Base-by-base conservation (phyloP, 2,888 invertebrate species). In the Epinotia bilunana region DNA sequence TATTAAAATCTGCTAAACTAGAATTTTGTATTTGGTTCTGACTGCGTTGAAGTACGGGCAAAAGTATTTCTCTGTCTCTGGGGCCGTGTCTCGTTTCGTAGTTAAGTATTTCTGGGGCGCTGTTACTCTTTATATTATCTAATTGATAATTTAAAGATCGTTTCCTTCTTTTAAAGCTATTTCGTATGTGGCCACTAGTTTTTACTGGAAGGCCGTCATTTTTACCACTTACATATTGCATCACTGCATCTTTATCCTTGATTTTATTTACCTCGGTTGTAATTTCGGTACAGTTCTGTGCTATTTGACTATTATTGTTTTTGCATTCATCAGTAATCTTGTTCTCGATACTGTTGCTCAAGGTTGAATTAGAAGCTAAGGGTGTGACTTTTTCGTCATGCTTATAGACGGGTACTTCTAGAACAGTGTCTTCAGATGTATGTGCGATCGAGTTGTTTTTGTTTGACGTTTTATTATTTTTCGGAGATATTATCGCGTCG, bases 171-270 rank as follows among this genome's bases (percentile, higher is more conserved):
- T 78, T 82, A 23, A 93, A 79, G 72, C 87, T 90, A 72, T 93
- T 93, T 79, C 86, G 88, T 46, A 78, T 78, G 79, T 91, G 87
- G 1, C 90, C 90, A 74, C 80, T 86, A n/a, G 82, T 71, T 82
- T 90, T 90, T 60, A 81, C 70, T 4, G 73, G 46, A 33, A 67
- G n/a, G 78, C 84, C 82, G 18, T 86, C 84, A 76, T 83, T 83
- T 69, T 87, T 86, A 79, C 90, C 91, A 73, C 88, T 87, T 33
- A 91, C 86, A 76, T 92, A 92, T 82, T 92, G 90, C 55, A 89
- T 77, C 33, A 90, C 79, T 20, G 85, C 86, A 76, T 89, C 86
- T 62, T 78, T 83, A 55, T 84, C 81, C 7, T 73, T 79, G 39
- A 79, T 73, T 76, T 82, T 76, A 61, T 83, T 84, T 46, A 60